Conservation (phyloP, 2,888 invertebrate species). For the Branchinecta sandiegonensis region DNA sequence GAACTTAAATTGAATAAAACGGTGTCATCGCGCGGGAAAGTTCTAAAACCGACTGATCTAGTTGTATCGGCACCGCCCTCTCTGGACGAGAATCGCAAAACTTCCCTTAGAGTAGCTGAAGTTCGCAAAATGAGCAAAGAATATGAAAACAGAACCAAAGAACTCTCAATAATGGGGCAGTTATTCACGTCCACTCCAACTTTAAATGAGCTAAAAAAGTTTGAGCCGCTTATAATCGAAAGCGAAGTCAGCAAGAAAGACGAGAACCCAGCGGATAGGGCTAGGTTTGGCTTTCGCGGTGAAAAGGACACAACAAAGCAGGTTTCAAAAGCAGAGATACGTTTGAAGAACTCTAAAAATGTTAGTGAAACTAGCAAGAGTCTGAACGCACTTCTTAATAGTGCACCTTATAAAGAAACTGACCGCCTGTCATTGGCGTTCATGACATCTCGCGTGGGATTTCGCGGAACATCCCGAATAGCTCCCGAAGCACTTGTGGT, state of each 20-base stretch:
- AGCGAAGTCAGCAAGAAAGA: no score
- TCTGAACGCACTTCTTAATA: no score
- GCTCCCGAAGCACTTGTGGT: neutral
- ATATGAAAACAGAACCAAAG: constrained; percentile 45
- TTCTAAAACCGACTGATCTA: constrained; percentile 14
- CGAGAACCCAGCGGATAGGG: no score
- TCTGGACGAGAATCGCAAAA: neutral
- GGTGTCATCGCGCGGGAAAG: neutral
- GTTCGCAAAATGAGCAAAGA: constrained; percentile 55
- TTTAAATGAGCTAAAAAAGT: constrained; percentile 34
- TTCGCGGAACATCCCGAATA: neutral
- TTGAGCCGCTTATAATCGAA: neutral
- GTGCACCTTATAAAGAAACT: no score
- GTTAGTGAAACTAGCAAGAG: neutral
- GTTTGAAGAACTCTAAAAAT: neutral
- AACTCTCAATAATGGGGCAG: constrained; percentile 51
- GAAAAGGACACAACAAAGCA: neutral
- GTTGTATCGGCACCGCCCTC: constrained; percentile 13
- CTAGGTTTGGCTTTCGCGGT: no score
- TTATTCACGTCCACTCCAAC: constrained; percentile 68
- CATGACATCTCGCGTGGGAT: no score
- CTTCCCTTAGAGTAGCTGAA: constrained; percentile 42
- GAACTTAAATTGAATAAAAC: neutral
- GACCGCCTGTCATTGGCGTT: no score
- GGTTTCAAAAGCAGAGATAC: neutral